Percentiles rank a stretch among this genome's conserved stretches.
phyloP scores from a whole-genome alignment of 2,797 vertebrate genomes.

The Pangasius krempfi region DNA sequence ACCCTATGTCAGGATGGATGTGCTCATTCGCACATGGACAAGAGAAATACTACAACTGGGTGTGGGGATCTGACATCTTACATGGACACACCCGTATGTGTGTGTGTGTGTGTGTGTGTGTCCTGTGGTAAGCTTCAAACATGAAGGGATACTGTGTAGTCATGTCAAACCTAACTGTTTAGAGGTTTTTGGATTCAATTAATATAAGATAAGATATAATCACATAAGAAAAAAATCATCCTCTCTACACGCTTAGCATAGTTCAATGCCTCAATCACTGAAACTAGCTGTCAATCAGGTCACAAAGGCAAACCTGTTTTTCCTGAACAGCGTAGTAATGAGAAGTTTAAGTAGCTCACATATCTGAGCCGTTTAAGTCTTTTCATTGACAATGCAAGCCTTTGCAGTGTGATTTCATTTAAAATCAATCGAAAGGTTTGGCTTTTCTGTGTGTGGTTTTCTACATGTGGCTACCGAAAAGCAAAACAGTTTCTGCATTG shows the following conservation, averaged over 20 bases:
- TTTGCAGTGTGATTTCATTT: background rate
- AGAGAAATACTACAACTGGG: slow-evolving; percentile 51
- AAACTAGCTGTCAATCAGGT: background rate
- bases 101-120: background rate
- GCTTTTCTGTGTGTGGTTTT: background rate
- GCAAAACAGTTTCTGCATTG: background rate
- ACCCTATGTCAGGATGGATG: slow-evolving; percentile 20
- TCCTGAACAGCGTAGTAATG: slow-evolving; percentile 49
- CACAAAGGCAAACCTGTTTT: slow-evolving; percentile 64
- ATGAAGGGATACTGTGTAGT: background rate
- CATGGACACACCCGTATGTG: background rate
- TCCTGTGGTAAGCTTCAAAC: background rate
- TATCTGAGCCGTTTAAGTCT: background rate
- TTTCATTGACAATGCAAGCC: background rate
- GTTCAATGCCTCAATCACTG: background rate
- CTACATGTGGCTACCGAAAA: background rate
- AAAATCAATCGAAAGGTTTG: background rate
- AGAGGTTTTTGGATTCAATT: background rate
- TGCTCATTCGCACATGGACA: slow-evolving; percentile 32
- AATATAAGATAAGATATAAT: background rate
- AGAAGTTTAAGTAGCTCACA: background rate
- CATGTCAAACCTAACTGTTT: background rate
- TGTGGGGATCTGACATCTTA: slow-evolving; percentile 18
- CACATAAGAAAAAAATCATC: no score
- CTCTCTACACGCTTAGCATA: background rate